Base-by-base conservation (phyloP, 1,140 invertebrate genomes). In the Trichonephila clavipes region DNA sequence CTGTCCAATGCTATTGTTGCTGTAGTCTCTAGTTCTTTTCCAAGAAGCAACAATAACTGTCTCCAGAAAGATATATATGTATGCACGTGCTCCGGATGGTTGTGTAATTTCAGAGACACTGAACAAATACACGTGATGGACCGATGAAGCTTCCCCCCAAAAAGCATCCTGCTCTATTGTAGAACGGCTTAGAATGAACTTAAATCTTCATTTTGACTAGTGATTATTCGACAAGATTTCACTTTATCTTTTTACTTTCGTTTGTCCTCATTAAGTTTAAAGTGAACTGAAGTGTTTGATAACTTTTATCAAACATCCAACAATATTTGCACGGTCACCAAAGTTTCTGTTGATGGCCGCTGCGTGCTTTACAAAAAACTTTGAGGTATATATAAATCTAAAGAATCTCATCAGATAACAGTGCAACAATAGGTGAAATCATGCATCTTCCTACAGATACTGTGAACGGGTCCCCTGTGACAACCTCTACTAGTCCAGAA, bases 371-470 rank as follows among this genome's bases (percentile, higher is more conserved):
- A 12, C 44, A 21, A 61, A 61, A n/a, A 40, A 85, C 72, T 34
- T 19, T 77, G 7, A 28, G 28, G 34, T 16, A n/a, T n/a, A n/a
- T n/a, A n/a, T n/a, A 12, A 6, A 18, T 34, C 12, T 2, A 5
- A 14, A 18, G 72, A 7, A 77, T 77, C 34, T 77, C 18, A 18
- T 77, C 6, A 77, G 72, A 40, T 77, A 77, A 40, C 72, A 14
- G 4, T 19, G 18, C 10, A 85, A 85, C 51, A 59, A 28, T 69
- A 58, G 16, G 34, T 6, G 8, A 61, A 61, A 87, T 6, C 58
- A 93, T 93, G 92, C 92, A 93, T 66, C 59, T 93, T 28, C 92
- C 92, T 12, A 69, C 85, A 24, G 85, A 88, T 64, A 61, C 69
- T 2, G 61, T 40, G 1, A 28, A 14, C 7, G 18, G n/a, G n/a